Conservation (phyloP, 2,888 invertebrate species). For the Deroplatys truncata region DNA sequence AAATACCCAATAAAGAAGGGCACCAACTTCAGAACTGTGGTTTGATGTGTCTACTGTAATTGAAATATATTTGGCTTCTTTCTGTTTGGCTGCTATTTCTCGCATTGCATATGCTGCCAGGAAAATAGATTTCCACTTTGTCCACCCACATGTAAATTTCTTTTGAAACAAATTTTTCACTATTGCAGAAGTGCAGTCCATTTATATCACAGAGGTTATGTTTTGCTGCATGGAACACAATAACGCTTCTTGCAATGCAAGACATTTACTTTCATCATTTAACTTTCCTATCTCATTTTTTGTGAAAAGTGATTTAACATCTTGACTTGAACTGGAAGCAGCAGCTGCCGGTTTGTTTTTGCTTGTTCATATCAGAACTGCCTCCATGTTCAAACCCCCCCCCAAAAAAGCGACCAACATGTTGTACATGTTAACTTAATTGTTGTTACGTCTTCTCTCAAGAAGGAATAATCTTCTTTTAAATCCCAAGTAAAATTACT, state of each 20-base stretch:
- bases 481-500: no score
- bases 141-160: not conserved
- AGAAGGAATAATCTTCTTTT: no score
- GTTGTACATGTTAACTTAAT: no score
- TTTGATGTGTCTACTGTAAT: not conserved
- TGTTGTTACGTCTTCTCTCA: no score
- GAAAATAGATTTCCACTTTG: not conserved
- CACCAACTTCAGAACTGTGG: not conserved
- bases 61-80: no score
- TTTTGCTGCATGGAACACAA: not conserved
- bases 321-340: not conserved
- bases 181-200: not conserved
- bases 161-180: no score
- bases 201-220: not conserved
- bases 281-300: not conserved
- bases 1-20: not conserved
- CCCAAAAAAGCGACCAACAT: no score
- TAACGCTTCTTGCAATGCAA: not conserved
- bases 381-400: no score
- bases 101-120: not conserved
- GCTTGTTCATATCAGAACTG: no score
- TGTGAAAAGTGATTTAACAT: not conserved
- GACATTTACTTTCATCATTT: not conserved
- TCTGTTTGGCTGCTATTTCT: no score
- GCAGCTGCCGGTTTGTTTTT: not conserved